Evolutionary conservation across 2,888 invertebrate species (phyloP), one percentile per base, ranked within the genome.

Genomic region (Tipula confusa): DNA sequence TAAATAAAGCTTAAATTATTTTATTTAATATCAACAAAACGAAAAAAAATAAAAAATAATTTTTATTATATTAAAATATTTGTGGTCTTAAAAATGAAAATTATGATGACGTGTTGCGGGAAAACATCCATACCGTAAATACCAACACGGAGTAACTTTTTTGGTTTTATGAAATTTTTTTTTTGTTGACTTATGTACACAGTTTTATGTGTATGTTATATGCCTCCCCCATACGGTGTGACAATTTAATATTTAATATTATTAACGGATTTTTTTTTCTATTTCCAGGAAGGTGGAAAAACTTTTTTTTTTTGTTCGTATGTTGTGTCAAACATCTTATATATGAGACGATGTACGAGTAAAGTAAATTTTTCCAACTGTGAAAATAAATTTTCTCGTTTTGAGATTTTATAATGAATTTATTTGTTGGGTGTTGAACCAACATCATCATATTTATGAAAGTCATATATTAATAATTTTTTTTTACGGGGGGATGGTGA

Each of bases 391-490:
- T 64, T 64, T 64, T 64, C 64, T 64, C 64, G 9, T n/a, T 64
- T 64, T 64, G 64, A 64, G 64, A n/a, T 24, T 64, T 64, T 64
- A 64, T 64, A 64, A 64, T 64, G 64, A 64, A 64, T 64, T 64
- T 64, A 24, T 64, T 24, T 64, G 64, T 24, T 64, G 43, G 43
- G 43, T 43, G n/a, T n/a, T n/a, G n/a, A n/a, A n/a, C n/a, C n/a
- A n/a, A 43, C 43, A n/a, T 43, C 5, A 48, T 48, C n/a, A 48
- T 18, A 18, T 48, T 48, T 64, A 15, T 4, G 6, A 43, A 43
- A n/a, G n/a, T n/a, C n/a, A n/a, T n/a, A 43, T 15, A 24, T 11
- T 24, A 64, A 64, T 64, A 64, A n/a, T n/a, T n/a, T n/a, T n/a
- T n/a, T 64, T 64, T 64, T 64, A 24, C 24, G 64, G 24, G n/a